Evolutionary conservation across 2,888 invertebrate species (phyloP).

Genomic region (Acanthopleura granulata): DNA sequence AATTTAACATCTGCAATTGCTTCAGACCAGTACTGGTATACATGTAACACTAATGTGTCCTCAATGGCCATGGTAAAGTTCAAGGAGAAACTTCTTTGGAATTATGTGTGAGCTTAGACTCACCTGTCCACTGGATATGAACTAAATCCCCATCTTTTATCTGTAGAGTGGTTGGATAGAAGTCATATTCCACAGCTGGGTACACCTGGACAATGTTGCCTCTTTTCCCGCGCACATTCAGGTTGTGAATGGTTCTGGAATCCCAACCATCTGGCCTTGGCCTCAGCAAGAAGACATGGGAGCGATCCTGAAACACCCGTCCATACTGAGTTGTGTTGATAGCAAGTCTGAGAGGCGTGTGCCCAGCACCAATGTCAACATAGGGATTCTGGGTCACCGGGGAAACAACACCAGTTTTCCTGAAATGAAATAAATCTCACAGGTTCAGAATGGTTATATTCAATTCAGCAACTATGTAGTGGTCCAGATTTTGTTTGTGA

Average conservation of each 20-base stretch:
- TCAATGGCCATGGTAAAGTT: too few relatives aligned
- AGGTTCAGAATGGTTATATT: too few relatives aligned
- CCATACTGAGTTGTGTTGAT: constrained; percentile 68
- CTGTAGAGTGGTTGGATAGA: constrained; percentile 53
- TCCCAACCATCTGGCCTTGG: constrained; percentile 49
- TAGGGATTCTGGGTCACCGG: constrained; percentile 64
- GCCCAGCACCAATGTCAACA: constrained; percentile 57
- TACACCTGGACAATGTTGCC: constrained; percentile 67
- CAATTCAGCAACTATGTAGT: too few relatives aligned
- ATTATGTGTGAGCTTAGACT: too few relatives aligned
- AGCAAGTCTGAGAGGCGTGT: constrained; percentile 59
- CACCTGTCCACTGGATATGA: constrained; percentile 67
- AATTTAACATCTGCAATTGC: too few relatives aligned
- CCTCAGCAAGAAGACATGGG: constrained; percentile 60
- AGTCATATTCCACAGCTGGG: constrained; percentile 68
- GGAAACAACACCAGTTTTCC: constrained; percentile 37
- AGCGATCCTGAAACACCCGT: constrained; percentile 65
- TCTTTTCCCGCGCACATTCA: constrained; percentile 65
- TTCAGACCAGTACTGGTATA: too few relatives aligned
- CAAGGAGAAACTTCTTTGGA: neutral
- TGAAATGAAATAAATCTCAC: neutral
- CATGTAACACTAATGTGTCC: too few relatives aligned
- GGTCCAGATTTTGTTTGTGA: too few relatives aligned
- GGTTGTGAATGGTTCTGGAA: constrained; percentile 48
- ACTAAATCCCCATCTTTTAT: constrained; percentile 51